Conservation (phyloP, 2,888 invertebrate species). For the Spisula solida region DNA sequence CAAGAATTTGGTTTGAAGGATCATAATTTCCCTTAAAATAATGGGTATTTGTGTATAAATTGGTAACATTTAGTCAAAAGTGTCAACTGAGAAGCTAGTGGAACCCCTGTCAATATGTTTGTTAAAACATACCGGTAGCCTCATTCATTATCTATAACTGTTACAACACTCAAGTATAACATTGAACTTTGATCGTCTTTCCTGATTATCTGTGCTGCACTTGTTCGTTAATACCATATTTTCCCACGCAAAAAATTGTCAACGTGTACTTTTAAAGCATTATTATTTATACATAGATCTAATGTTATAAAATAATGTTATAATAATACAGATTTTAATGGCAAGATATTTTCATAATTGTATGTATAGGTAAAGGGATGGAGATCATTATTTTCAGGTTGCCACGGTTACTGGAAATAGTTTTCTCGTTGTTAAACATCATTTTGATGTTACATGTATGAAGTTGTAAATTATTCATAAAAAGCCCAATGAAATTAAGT, state of each 20-base stretch:
- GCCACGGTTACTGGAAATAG: not conserved
- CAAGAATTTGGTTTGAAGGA: too few relatives aligned
- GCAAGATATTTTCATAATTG: not conserved
- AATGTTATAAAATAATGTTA: not conserved
- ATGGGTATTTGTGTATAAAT: too few relatives aligned
- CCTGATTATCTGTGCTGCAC: too few relatives aligned
- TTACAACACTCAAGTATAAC: too few relatives aligned
- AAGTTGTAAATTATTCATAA: constrained; percentile 12
- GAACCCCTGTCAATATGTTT: too few relatives aligned
- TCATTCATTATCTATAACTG: too few relatives aligned
- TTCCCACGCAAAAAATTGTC: not conserved
- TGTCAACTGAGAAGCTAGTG: too few relatives aligned
- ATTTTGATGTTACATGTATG: not conserved
- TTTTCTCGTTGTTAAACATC: not conserved
- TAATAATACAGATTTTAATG: not conserved
- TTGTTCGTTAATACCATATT: not conserved
- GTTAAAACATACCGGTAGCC: too few relatives aligned
- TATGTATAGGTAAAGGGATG: not conserved
- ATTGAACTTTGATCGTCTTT: too few relatives aligned
- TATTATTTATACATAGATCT: not conserved
- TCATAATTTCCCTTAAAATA: too few relatives aligned
- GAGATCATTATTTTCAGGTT: not conserved
- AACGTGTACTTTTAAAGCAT: too few relatives aligned
- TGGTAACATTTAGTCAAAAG: too few relatives aligned
- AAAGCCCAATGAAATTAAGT: not conserved